Conservation (phyloP, 2,797 vertebrate species). For the Rhodeus uyekii region DNA sequence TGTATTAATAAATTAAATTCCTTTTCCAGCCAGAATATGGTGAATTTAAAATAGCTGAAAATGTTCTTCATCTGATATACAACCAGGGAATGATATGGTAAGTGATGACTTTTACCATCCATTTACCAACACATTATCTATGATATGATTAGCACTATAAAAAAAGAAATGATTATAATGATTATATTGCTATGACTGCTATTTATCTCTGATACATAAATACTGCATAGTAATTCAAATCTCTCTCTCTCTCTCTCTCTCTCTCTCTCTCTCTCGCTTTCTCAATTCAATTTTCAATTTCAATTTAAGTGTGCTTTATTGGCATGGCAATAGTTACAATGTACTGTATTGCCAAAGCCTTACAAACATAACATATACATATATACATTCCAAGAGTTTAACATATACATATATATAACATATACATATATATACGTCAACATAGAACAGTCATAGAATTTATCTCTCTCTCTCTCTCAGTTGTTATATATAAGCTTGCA, state of each 20-base stretch:
- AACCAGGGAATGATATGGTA: constrained; percentile 99
- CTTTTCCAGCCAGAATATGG: constrained; percentile 91
- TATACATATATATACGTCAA: too few species aligned
- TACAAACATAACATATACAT: too few species aligned
- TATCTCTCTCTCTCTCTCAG: background rate
- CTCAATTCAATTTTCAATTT: too few species aligned
- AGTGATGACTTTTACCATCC: constrained; percentile 60
- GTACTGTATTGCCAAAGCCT: too few species aligned
- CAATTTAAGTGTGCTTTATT: too few species aligned
- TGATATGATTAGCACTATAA: constrained; percentile 54
- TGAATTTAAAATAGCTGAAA: constrained; percentile 99
- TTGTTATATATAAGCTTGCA: background rate
- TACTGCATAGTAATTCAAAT: too few species aligned
- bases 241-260: too few species aligned
- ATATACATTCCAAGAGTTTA: too few species aligned
- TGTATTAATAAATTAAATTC: constrained; percentile 25
- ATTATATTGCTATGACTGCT: background rate
- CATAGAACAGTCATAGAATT: too few species aligned
- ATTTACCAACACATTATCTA: background rate
- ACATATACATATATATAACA: too few species aligned
- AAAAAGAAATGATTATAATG: background rate
- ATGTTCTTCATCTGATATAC: constrained; percentile 95
- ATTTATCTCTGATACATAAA: background rate
- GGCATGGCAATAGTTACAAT: too few species aligned
- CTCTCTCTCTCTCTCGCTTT: too few species aligned